Evolutionary conservation across 1,140 invertebrate genomes (phyloP).

Genomic region (Cardiocondyla obscurior): DNA sequence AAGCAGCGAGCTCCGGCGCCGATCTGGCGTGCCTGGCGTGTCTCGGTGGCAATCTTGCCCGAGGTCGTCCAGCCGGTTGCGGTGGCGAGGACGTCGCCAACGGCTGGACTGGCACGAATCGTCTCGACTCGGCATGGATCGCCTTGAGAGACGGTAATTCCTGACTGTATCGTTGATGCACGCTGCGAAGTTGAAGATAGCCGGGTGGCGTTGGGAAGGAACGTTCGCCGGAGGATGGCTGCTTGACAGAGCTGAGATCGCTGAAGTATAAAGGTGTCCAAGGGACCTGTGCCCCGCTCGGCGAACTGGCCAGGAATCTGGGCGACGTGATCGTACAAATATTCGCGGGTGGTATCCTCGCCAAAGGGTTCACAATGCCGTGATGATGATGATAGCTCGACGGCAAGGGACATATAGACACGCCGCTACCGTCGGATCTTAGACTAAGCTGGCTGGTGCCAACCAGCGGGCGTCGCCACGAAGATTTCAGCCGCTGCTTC

Average conservation of each 20-base stretch:
- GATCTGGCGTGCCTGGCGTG: conserved; percentile 87
- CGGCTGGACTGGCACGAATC: conserved; percentile 86
- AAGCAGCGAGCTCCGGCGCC: conserved; percentile 87
- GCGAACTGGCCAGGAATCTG: conserved; percentile 84
- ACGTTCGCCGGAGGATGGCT: conserved; percentile 90
- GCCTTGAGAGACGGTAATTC: conserved; percentile 89
- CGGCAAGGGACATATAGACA: conserved; percentile 82
- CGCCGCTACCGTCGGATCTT: conserved; percentile 87
- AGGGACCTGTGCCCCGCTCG: conserved; percentile 79
- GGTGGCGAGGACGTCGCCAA: conserved; percentile 83
- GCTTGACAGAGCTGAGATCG: conserved; percentile 93
- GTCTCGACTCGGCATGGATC: conserved; percentile 88
- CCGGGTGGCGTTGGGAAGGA: conserved; percentile 90
- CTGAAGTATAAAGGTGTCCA: conserved; percentile 90
- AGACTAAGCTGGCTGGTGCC: conserved; percentile 88
- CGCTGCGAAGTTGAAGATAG: conserved; percentile 86
- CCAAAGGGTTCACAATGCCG: conserved; percentile 73
- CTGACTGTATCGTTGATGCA: conserved; percentile 89
- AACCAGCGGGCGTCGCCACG: conserved; percentile 88
- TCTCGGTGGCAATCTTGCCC: conserved; percentile 85
- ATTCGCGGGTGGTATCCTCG: conserved; percentile 65
- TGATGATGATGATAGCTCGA: conserved; percentile 73
- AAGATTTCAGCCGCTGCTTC: conserved; percentile 85
- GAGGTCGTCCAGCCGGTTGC: conserved; percentile 80
- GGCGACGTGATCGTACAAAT: conserved; percentile 84